Evolutionary conservation across 1,140 invertebrate species (phyloP), one percentile per base, ranked within the genome.

Genomic region (Anadara kagoshimensis): DNA sequence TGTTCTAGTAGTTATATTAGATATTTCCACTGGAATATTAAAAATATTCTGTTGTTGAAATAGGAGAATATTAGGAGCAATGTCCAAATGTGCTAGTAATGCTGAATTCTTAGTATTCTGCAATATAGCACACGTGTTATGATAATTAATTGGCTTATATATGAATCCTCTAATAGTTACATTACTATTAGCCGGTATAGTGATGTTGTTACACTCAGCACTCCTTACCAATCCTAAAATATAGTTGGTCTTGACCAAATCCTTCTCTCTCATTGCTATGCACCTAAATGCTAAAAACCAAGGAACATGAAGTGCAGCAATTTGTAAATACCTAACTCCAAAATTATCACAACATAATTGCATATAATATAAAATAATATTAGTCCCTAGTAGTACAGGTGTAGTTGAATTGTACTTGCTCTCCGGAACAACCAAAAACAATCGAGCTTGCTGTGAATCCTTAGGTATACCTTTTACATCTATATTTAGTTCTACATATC

Each of bases 1-100:
- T 51, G 69, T 75, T 36, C 66, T 68, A 0, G 72, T 75, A 0
- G 76, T 43, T 5, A 75, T 26, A 44, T 75, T 78, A 3, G 73
- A 64, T 4, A 78, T 45, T 4, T 56, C 20, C 22, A 75, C 49
- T 20, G 58, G 45, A 18, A 75, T 45, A 45, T 26, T 51, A 18
- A 18, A n/a, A 14, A n/a, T 18, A 0, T 75, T 18, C 8, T 44
- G 11, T 29, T 75, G 67, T 16, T 53, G 44, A 61, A 69, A 78
- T 18, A 26, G 22, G 0, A 72, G 26, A 3, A 73, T 5, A 18
- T 29, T 43, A 56, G 73, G 73, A 24, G 47, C 44, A 16, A 76
- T 58, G 41, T 79, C 67, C 20, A 73, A 45, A 36, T 62, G 47
- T 24, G 29, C 24, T 14, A 49, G 63, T n/a, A 74, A 14, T 0